Base-by-base conservation (phyloP, 1,140 invertebrate genomes). In the Tigriopus japonicus region DNA sequence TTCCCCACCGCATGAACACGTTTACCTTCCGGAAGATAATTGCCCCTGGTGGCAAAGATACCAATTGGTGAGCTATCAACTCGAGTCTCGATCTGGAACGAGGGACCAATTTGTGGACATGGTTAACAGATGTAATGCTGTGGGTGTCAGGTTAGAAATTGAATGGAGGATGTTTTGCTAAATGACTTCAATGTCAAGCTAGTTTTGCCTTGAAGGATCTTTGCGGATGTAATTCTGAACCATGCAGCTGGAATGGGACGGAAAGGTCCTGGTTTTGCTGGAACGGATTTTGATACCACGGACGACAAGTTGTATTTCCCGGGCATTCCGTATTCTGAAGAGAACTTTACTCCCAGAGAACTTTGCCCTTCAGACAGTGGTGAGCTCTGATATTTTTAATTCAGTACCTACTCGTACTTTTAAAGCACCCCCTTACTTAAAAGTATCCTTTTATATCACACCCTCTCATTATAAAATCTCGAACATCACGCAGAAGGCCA, bases 31-130 rank as follows among this genome's bases (percentile, higher is more conserved):
- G 6, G 63, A 65, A 42, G 56, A 62, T 54, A 71, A 49, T 70
- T 75, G 69, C 24, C 74, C 74, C 9, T 76, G 75, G 75, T 76
- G 67, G 67, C 70, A 76, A 64, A 63, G 76, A 9, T 78, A 78
- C 62, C 77, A 79, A 63, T 76, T 77, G 0, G 72, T 77, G 28
- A n/a, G 14, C n/a, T 55, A 19, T 55, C 28, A 43, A 7, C 35
- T 40, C 14, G 42, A 51, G 35, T 74, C 73, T 56, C 67, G 77
- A 51, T 74, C 73, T 66, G 77, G 77, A 35, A 73, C 65, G 51
- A 71, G 75, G 62, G 64, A 61, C 2, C 61, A 76, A 63, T 75
- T 79, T 59, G 64, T 62, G 17, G 69, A 76, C 59, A 79, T 79
- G 77, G 72, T 79, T 6, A 62, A 69, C 6, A 51, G 75, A 40